These are phyloP conservation scores for Scortum barcoo DNA, from an alignment of 2,113 vertebrate genomes.

Conservation along the genomic window DNA sequence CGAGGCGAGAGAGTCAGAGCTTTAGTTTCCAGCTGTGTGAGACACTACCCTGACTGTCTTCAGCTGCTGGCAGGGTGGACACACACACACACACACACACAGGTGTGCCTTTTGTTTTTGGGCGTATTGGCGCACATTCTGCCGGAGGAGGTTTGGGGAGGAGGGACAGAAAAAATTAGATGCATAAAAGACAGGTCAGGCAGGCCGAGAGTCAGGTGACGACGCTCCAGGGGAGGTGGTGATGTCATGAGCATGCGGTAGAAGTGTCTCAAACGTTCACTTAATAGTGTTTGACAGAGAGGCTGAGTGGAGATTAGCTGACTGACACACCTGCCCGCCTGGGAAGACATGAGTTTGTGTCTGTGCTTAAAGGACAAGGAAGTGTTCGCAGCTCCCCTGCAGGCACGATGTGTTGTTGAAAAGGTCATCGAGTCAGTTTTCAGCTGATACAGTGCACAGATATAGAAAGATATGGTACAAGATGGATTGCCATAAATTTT, in stretches of 20 bases:
- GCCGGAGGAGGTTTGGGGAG: not conserved
- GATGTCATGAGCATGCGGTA: not conserved
- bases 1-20: not conserved
- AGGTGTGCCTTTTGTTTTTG: constrained; percentile 57
- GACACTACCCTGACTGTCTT: not conserved
- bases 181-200: constrained; percentile 7
- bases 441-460: too few relatives aligned
- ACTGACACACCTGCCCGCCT: constrained; percentile 16
- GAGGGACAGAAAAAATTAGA: not conserved
- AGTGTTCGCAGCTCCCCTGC: not conserved
- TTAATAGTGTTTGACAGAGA: constrained; percentile 9
- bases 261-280: not conserved
- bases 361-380: not conserved
- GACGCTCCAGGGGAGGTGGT: not conserved
- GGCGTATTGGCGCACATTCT: not conserved
- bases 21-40: not conserved
- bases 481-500: not conserved
- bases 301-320: constrained; percentile 5
- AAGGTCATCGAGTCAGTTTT: not conserved
- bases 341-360: not conserved
- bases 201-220: constrained; percentile 2
- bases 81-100: not conserved
- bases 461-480: not conserved
- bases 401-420: not conserved
- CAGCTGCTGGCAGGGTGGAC: constrained; percentile 24